phyloP scores from a whole-genome alignment of 2,797 vertebrate species.

The Hypotaenidia okinawae region DNA sequence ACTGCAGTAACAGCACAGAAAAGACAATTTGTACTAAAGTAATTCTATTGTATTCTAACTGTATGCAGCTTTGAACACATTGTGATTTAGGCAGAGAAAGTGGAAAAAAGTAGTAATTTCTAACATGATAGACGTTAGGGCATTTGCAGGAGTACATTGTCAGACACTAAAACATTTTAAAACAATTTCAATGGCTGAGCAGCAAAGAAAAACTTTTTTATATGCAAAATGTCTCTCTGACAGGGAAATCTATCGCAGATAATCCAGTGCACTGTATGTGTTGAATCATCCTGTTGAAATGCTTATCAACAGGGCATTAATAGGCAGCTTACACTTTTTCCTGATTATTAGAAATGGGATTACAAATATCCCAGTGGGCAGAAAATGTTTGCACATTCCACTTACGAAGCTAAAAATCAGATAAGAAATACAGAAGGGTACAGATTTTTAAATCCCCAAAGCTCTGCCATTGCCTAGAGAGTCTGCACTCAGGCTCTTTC shows the following conservation, averaged over 20 bases:
- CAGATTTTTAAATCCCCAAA: not conserved
- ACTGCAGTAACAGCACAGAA: not conserved
- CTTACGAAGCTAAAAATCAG: slow-evolving; percentile 32
- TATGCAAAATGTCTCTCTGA: slow-evolving; percentile 11
- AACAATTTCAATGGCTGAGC: not conserved
- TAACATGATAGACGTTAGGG: not conserved
- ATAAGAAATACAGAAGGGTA: slow-evolving; percentile 7
- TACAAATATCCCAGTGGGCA: slow-evolving; percentile 3
- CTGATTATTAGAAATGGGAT: slow-evolving; percentile 22
- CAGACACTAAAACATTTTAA: not conserved
- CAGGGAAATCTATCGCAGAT: not conserved
- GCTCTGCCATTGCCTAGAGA: not conserved
- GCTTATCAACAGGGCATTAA: not conserved
- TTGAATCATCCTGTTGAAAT: not conserved
- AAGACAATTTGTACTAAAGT: not conserved
- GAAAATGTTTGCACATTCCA: not conserved
- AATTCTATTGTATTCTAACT: not conserved
- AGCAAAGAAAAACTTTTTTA: not conserved
- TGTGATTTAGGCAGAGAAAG: not conserved
- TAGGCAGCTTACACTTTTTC: not conserved
- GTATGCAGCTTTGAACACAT: not conserved
- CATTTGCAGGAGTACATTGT: not conserved
- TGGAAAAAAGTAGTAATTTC: not conserved
- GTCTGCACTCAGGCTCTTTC: not conserved
- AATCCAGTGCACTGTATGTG: not conserved